Base-by-base conservation (phyloP, 2,888 invertebrate genomes). In the Melanotus villosus region DNA sequence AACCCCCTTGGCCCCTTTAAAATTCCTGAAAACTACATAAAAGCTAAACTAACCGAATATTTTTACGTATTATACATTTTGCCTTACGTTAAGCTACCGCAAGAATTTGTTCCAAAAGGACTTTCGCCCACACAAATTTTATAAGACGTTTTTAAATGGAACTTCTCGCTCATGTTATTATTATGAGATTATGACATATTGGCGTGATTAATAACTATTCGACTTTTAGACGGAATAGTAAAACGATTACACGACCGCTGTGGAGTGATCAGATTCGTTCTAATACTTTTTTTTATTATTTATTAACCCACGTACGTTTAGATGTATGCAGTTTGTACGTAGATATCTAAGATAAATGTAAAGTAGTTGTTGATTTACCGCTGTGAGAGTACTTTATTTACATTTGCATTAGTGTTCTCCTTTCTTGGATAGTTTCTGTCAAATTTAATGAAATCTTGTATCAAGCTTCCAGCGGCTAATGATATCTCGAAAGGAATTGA, bases 161-260 rank as follows among this genome's bases (percentile, higher is more conserved):
- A 41, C 1, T 14, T 12, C 14, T 18, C 18, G 9, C 12, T 21
- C n/a, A n/a, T n/a, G 19, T 14, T 21, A 47, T 2, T 21, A 47
- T 47, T 52, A 52, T 50, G 50, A 50, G 10, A 47, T 47, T 52
- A 52, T 50, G 50, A 50, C 50, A 50, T 32, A 30, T 30, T 50
- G 19, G 19, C 16, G 16, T 52, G 52, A 52, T 52, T 32, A 52
- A 52, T 52, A 52, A 16, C 32, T 1, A 14, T 50, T 30, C 14
- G 50, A 50, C 30, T 18, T 30, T 16, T 1, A 16, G 10, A 32
- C n/a, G 18, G 32, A 52, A 26, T 32, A 50, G 26, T 0, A 18
- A 52, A 52, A 52, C 52, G 52, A 52, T 52, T 52, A 52, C 52
- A 52, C 6, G 52, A 32, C 5, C 32, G 32, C 34, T 18, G 32